These are phyloP conservation scores for Dufourea novaeangliae DNA, from an alignment of 1,140 invertebrate genomes.

Conservation along the genomic window DNA sequence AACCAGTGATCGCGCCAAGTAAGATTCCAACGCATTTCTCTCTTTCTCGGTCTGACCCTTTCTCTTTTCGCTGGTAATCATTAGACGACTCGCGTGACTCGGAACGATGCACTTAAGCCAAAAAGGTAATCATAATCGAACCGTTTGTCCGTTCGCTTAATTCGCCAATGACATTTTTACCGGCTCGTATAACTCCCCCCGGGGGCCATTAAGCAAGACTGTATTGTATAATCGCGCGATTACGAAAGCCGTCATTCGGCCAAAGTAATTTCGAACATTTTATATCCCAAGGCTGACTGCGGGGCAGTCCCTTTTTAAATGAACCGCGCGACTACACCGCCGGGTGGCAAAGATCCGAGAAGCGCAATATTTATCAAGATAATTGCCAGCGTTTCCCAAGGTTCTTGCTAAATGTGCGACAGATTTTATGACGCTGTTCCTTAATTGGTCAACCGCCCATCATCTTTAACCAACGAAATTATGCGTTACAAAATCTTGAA, in stretches of 20 bases:
- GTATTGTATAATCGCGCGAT: constrained; percentile 37
- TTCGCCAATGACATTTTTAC: constrained; percentile 33
- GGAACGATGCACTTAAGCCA: constrained; percentile 68
- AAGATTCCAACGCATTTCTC: constrained; percentile 27
- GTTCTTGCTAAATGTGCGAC: background rate
- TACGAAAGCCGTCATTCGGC: constrained; percentile 27
- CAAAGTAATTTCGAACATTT: constrained; percentile 36
- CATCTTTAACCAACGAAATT: background rate
- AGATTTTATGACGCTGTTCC: background rate
- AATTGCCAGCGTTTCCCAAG: background rate
- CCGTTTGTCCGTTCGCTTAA: constrained; percentile 56
- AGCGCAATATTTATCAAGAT: constrained; percentile 16
- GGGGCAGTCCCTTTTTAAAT: constrained; percentile 11
- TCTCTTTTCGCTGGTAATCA: background rate
- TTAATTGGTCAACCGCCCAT: constrained; percentile 21
- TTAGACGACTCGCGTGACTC: constrained; percentile 66
- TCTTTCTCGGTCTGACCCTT: background rate
- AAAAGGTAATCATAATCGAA: constrained; percentile 68
- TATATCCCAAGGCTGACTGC: background rate
- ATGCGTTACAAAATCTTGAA: background rate
- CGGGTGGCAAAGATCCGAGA: background rate
- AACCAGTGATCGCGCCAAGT: constrained; percentile 33
- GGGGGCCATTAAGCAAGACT: constrained; percentile 7
- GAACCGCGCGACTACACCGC: background rate
- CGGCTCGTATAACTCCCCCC: constrained; percentile 10